Evolutionary conservation across 1,140 invertebrate species (phyloP), one percentile per base, ranked within the genome.

Genomic region (Atta texana): DNA sequence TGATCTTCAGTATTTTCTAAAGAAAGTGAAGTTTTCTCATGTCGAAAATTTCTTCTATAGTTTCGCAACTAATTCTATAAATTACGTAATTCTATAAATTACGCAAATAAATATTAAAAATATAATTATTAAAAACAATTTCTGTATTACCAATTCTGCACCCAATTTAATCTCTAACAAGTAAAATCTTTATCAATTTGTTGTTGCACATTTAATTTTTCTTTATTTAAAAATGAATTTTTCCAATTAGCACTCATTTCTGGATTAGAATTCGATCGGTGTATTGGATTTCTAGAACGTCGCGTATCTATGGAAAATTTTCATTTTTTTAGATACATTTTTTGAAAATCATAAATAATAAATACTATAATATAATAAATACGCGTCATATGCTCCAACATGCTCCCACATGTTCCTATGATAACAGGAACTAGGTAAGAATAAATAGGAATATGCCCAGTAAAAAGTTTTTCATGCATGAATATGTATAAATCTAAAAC

Each of bases 241-340:
- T 98, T 97, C 97, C 97, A 98, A 90, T 96, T 97, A 6, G 97
- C 97, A 88, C 97, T 97, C 98, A 98, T 98, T 96, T 98, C 98
- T 3, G 98, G 98, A 93, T 98, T 98, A 78, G 98, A 98, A 96
- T 98, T 98, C 18, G 98, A 98, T 74, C 98, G 96, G 4, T 97
- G 96, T 63, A 98, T 98, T 14, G 97, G 97, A 96, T 98, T 98
- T 21, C 97, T 95, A 0, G 97, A 96, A 77, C 96, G 94, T 61
- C 94, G 95, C 6, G 94, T 94, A 34, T 95, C 95, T 95, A 93
- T 74, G 34, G 76, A 87, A 57, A 68, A 88, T 78, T 63, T 74
- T 8, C 18, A 59, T 49, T 3, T 16, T 44, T 89, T 63, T 49
- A 75, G 2, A 77, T 44, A 14, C 49, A 5, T 63, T 18, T 3